A percentile compares a stretch with the other conserved stretches of the same genome.
Conservation (phyloP, 2,888 invertebrate species). For the Eilema sororculum region DNA sequence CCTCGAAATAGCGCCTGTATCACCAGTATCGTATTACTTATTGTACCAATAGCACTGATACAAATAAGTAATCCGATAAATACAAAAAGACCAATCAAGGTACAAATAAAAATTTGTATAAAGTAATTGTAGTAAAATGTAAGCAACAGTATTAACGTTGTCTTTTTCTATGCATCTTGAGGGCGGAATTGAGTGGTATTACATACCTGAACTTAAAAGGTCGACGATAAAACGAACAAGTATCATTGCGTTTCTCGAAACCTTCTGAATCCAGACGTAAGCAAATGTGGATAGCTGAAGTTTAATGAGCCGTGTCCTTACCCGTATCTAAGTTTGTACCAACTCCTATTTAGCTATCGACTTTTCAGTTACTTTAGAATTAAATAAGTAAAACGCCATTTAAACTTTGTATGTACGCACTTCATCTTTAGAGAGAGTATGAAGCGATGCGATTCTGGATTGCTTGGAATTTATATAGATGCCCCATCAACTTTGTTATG, state of each 20-base stretch:
- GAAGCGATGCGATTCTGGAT: constrained; percentile 30
- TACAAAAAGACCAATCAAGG: not conserved
- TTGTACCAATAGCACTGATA: too few species aligned
- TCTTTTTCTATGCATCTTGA: constrained; percentile 45
- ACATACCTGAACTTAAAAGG: constrained; percentile 62
- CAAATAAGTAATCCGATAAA: not conserved
- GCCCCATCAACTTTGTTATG: constrained; percentile 13
- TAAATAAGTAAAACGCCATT: constrained; percentile 60
- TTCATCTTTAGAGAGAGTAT: constrained; percentile 44
- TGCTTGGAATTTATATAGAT: constrained; percentile 4
- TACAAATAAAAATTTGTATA: constrained; percentile 31
- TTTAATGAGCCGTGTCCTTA: constrained; percentile 75
- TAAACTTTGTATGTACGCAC: constrained; percentile 50
- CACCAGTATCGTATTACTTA: not conserved
- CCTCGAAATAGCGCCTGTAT: not conserved
- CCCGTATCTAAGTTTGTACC: constrained; percentile 66
- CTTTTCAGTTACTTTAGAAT: constrained; percentile 63
- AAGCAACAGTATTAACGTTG: constrained; percentile 37
- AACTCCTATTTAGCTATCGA: constrained; percentile 65
- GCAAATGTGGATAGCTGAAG: constrained; percentile 76
- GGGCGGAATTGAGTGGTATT: constrained; percentile 62
- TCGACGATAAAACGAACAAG: constrained; percentile 75
- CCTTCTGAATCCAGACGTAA: constrained; percentile 70
- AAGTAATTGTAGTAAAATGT: constrained; percentile 34
- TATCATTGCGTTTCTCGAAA: constrained; percentile 69